Percentiles rank a stretch among this genome's conserved stretches.
phyloP scores from a whole-genome alignment of 2,888 invertebrate species.

The Aporophyla nigra region DNA sequence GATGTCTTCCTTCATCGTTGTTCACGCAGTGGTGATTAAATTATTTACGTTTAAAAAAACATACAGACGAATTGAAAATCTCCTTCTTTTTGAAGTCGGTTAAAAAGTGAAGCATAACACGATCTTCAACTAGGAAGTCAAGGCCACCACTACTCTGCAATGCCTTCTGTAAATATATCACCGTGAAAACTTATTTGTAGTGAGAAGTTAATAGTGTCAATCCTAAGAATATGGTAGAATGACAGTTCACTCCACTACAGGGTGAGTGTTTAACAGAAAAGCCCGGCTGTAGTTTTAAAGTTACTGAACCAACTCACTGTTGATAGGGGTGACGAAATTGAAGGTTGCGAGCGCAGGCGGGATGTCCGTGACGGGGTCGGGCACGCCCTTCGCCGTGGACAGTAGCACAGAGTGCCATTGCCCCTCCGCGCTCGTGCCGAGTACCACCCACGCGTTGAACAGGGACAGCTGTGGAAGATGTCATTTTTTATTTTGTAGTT shows the following conservation, averaged over 20 bases:
- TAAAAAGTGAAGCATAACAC: too few relatives aligned
- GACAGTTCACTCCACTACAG: background rate
- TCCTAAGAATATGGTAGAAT: too few relatives aligned
- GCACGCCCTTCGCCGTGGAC: constrained; percentile 76
- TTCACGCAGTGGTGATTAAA: too few relatives aligned
- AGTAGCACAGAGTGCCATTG: constrained; percentile 73
- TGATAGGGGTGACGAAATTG: constrained; percentile 68
- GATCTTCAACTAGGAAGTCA: too few relatives aligned
- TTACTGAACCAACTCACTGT: constrained; percentile 61
- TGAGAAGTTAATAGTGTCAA: too few relatives aligned
- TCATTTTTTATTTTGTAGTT: background rate
- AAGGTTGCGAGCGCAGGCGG: constrained; percentile 83
- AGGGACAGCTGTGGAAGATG: constrained; percentile 75
- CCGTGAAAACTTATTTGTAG: background rate
- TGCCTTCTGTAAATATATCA: background rate
- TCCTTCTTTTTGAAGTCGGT: too few relatives aligned
- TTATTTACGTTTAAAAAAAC: too few relatives aligned
- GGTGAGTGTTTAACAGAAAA: background rate
- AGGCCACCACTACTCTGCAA: too few relatives aligned
- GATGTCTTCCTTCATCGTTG: too few relatives aligned
- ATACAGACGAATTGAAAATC: too few relatives aligned
- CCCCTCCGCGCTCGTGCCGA: constrained; percentile 67
- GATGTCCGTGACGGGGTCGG: constrained; percentile 83
- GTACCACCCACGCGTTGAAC: constrained; percentile 78
- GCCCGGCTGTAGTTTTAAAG: background rate